These are phyloP conservation scores for Athripsodes cinereus DNA, from an alignment of 2,888 invertebrate species.

Conservation along the genomic window DNA sequence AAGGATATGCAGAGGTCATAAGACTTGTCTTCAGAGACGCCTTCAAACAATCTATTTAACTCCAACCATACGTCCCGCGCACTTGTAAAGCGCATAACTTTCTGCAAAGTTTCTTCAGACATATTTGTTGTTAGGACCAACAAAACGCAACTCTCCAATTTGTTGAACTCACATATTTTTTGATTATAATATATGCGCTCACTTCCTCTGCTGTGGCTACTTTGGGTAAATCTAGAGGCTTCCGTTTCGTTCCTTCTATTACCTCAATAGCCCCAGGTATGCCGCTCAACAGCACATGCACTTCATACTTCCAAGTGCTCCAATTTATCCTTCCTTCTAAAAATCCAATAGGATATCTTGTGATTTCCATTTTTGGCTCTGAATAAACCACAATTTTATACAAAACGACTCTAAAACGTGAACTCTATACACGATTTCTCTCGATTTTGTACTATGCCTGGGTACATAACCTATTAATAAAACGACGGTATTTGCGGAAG, in stretches of 20 bases:
- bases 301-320: too few relatives aligned
- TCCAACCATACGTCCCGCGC: conserved; percentile 26
- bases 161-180: too few relatives aligned
- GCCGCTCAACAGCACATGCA: too few relatives aligned
- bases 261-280: too few relatives aligned
- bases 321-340: too few relatives aligned
- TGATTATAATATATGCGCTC: neutral
- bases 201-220: neutral
- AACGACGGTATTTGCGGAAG: neutral
- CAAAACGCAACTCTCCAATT: conserved; percentile 12
- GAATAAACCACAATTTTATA: neutral
- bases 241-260: too few relatives aligned
- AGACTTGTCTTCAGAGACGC: conserved; percentile 23
- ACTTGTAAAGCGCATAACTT: conserved; percentile 25
- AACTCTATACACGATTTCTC: neutral
- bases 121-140: conserved; percentile 25
- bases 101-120: conserved; percentile 25
- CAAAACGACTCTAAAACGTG: neutral
- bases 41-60: conserved; percentile 24
- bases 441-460: neutral
- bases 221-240: too few relatives aligned
- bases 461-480: neutral
- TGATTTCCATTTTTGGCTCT: neutral
- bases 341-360: too few relatives aligned
- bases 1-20: conserved; percentile 26